A percentile compares a stretch with the other conserved stretches of the same genome.
Evolutionary conservation across 1,140 invertebrate genomes (phyloP).

Genomic region (Zaprionus africanus): DNA sequence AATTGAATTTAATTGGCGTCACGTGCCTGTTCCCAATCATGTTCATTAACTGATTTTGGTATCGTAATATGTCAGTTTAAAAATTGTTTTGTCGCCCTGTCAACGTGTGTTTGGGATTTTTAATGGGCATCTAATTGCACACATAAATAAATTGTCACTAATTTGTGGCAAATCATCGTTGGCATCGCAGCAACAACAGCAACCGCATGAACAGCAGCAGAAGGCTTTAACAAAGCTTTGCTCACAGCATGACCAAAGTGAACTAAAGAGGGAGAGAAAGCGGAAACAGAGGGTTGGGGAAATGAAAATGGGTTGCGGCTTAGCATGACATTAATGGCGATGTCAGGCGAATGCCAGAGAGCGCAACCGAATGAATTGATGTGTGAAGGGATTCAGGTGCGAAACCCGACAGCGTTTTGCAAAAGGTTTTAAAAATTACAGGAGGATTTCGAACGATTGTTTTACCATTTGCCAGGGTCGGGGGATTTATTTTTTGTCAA

Average conservation of each 20-base stretch:
- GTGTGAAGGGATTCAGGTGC: constrained; percentile 25
- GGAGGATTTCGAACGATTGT: constrained; percentile 18
- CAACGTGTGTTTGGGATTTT: constrained; percentile 46
- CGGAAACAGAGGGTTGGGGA: background rate
- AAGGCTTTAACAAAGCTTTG: constrained; percentile 20
- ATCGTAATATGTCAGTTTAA: constrained; percentile 28
- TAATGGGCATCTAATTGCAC: constrained; percentile 59
- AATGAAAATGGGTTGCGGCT: constrained; percentile 49
- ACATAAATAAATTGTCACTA: constrained; percentile 77
- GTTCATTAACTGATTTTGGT: background rate
- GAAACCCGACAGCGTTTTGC: constrained; percentile 4
- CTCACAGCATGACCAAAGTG: constrained; percentile 24
- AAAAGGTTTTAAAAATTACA: constrained; percentile 34
- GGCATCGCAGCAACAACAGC: constrained; percentile 34
- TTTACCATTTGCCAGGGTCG: background rate
- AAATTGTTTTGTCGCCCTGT: constrained; percentile 41
- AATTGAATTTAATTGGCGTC: background rate
- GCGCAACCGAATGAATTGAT: constrained; percentile 34
- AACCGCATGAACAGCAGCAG: background rate
- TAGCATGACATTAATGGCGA: constrained; percentile 47
- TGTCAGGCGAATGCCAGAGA: constrained; percentile 1
- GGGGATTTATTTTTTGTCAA: background rate
- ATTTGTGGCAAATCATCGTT: constrained; percentile 69
- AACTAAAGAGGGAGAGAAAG: background rate
- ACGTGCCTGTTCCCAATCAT: background rate